Base-by-base conservation (phyloP, 2,797 vertebrate species). In the Tragopan temminckii region DNA sequence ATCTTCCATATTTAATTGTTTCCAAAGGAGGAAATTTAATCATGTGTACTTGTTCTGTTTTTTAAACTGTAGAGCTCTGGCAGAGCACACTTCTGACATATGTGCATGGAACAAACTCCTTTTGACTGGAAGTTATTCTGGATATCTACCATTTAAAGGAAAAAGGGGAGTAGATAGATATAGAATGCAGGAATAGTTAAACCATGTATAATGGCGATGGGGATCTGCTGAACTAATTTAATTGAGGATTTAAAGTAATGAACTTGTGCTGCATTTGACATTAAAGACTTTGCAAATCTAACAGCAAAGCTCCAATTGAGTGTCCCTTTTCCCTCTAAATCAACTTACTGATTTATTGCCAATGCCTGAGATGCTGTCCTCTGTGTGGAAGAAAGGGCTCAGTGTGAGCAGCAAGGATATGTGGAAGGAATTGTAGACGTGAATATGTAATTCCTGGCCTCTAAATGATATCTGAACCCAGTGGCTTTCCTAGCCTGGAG, bases 21-120 rank as follows among this genome's bases (percentile, higher is more conserved):
- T 96, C 85, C 88, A 91, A 95, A 93, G 83, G 71, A 91, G 48
- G 88, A 90, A 91, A 92, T 94, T 82, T 86, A 92, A 91, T 97
- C 75, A 61, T 89, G 80, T 92, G 89, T 96, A 64, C 83, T 95
- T 86, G 61, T 88, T 90, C 85, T 93, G 55, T 77, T 90, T 94
- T 42, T 92, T 86, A 71, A 91, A 68, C 40, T 90, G 64, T 74
- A 71, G 61, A 70, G 23, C 82, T 90, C 89, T 92, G 78, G 78
- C 91, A 95, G 61, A 93, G 85, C 55, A 75, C n/a, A 5, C 59
- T 95, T 48, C 43, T 91, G 69, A 85, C 90, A 87, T 68, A 23
- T 81, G 46, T 88, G 81, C 59, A 9, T 50, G 82, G 79, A 91
- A 48, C 69, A 78, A 91, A 77, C 48, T 89, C 23, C 10, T 84